Evolutionary conservation across 2,888 invertebrate species (phyloP), one percentile per base, ranked within the genome.

Genomic region (Parnassius apollo): DNA sequence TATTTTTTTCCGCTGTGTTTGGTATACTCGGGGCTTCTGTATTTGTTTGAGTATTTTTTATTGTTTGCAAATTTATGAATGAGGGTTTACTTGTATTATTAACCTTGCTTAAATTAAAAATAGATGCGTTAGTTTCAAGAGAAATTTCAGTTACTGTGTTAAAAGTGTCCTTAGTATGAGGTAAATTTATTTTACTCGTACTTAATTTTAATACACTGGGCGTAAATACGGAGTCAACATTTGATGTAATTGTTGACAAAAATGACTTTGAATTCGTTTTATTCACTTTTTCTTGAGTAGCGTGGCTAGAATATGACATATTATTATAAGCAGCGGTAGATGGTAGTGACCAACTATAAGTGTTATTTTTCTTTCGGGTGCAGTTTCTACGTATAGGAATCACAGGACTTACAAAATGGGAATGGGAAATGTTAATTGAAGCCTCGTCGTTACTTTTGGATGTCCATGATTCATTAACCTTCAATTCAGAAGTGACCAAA

Each of bases 341-440:
- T 10, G 44, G 13, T 7, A 45, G n/a, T 0, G n/a, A 12, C 18
- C 9, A 45, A 2, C 9, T 18, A 59, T 12, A 2, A 2, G 58
- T 9, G 3, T 9, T 51, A n/a, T 18, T 44, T 55, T 54, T 49
- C 35, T 8, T 25, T 56, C 61, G 42, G 50, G 61, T 61, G 51
- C 61, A 57, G 42, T 42, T 46, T 45, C 12, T 42, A 12, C 18
- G 1, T 35, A 7, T 35, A 1, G 35, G 35, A 35, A 35, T 35
- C 35, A 35, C 4, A 7, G 7, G 7, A 35, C 35, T 49, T n/a
- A n/a, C 13, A 48, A 12, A 46, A 46, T 9, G 12, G 46, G 9
- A 11, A 12, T 46, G 12, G 12, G 46, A 46, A 46, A 11, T 12
- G 12, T 2, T 46, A 46, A n/a, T 46, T 25, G 48, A 9, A 8